phyloP scores from a whole-genome alignment of 1,140 invertebrate species.

The Diabrotica undecimpunctata region DNA sequence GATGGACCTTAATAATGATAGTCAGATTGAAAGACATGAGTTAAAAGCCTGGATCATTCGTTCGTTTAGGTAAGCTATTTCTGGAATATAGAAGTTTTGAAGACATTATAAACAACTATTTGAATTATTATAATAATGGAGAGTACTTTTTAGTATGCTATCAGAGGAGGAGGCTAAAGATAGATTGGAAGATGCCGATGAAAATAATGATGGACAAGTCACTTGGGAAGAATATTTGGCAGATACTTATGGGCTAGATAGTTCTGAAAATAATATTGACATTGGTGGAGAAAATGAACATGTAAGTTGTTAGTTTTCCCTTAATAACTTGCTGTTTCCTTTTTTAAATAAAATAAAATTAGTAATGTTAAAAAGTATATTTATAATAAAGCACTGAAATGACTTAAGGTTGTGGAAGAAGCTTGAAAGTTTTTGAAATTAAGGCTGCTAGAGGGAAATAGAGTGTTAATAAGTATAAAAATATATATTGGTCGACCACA shows the following conservation, averaged over 20 bases:
- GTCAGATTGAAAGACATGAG: slow-evolving; percentile 75
- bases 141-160: slow-evolving; percentile 60
- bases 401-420: too few relatives aligned
- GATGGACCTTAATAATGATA: slow-evolving; percentile 81
- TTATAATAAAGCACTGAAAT: too few relatives aligned
- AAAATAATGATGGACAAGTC: slow-evolving; percentile 75
- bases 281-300: slow-evolving; percentile 35
- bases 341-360: too few relatives aligned
- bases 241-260: slow-evolving; percentile 74
- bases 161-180: slow-evolving; percentile 86
- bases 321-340: too few relatives aligned
- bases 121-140: slow-evolving; percentile 7
- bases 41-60: slow-evolving; percentile 88
- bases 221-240: slow-evolving; percentile 86
- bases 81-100: too few relatives aligned
- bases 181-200: slow-evolving; percentile 81
- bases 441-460: too few relatives aligned
- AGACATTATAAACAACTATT: neutral
- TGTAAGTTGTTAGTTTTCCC: slow-evolving; percentile 17
- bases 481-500: too few relatives aligned
- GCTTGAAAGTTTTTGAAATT: too few relatives aligned
- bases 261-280: slow-evolving; percentile 35
- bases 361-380: too few relatives aligned
- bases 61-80: slow-evolving; percentile 75
- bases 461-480: too few relatives aligned